Percentiles rank a stretch among this genome's conserved stretches.
phyloP scores from a whole-genome alignment of 1,140 invertebrate genomes.

The Lepidurus packardi region DNA sequence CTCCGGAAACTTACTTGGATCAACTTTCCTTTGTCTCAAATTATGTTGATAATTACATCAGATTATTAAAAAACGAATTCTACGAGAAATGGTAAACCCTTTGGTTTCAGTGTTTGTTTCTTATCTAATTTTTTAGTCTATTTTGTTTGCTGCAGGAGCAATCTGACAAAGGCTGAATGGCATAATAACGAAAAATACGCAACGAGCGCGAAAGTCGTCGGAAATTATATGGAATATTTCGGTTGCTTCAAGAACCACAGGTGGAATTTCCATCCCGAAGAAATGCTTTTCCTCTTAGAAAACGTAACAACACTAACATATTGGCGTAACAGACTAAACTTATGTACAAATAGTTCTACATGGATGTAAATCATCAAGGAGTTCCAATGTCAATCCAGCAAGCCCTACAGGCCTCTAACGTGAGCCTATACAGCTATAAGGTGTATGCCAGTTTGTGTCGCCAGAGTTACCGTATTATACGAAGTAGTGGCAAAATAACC shows the following conservation, averaged over 20 bases:
- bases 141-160: neutral
- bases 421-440: neutral
- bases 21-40: neutral
- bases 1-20: neutral
- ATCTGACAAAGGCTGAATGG: constrained; percentile 24
- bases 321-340: neutral
- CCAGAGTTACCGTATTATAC: constrained; percentile 26
- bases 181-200: constrained; percentile 6
- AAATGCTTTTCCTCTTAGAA: constrained; percentile 27
- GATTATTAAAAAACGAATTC: neutral
- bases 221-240: constrained; percentile 17
- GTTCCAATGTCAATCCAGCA: constrained; percentile 26
- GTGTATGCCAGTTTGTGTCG: constrained; percentile 29
- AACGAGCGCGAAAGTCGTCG: neutral
- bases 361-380: constrained; percentile 15
- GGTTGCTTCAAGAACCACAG: neutral
- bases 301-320: neutral
- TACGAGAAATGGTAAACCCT: neutral
- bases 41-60: neutral
- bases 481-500: neutral
- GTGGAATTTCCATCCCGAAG: constrained; percentile 20
- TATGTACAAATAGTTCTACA: constrained; percentile 10
- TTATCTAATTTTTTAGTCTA: neutral
- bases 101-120: neutral
- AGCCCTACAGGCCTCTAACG: constrained; percentile 6